Evolutionary conservation across 2,113 vertebrate species (phyloP).

Genomic region (Aplodontia rufa): DNA sequence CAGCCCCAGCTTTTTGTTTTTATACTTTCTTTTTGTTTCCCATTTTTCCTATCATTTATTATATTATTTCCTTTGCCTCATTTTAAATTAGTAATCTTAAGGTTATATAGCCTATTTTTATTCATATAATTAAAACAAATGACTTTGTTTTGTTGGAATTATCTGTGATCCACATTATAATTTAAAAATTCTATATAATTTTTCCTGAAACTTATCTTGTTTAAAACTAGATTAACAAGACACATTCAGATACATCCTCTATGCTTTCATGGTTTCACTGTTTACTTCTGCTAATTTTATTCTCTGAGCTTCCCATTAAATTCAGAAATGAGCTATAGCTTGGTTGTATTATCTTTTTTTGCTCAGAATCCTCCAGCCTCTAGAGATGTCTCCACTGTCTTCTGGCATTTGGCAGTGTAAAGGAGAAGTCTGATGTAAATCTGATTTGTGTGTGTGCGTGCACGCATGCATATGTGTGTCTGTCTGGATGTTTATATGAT

Average conservation of each 20-base stretch:
- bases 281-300: slow-evolving; percentile 40
- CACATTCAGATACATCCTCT: background rate
- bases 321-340: slow-evolving; percentile 31
- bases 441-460: background rate
- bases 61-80: background rate
- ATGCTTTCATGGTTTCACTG: background rate
- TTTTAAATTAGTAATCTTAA: slow-evolving; percentile 9
- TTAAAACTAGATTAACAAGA: slow-evolving; percentile 7
- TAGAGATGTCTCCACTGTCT: background rate
- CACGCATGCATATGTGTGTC: background rate
- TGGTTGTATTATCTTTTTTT: slow-evolving; percentile 1
- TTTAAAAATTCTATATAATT: background rate
- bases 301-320: background rate
- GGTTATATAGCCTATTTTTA: background rate
- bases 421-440: slow-evolving; percentile 10
- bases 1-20: no score
- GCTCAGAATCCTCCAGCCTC: background rate
- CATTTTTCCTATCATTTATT: background rate
- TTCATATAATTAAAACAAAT: background rate
- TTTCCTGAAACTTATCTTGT: slow-evolving; percentile 6
- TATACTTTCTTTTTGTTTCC: background rate
- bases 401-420: slow-evolving; percentile 7
- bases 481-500: background rate
- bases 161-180: background rate
- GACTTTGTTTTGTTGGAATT: background rate